These are phyloP conservation scores for Glareola pratincola DNA, from an alignment of 2,113 vertebrate genomes.

Conservation along the genomic window DNA sequence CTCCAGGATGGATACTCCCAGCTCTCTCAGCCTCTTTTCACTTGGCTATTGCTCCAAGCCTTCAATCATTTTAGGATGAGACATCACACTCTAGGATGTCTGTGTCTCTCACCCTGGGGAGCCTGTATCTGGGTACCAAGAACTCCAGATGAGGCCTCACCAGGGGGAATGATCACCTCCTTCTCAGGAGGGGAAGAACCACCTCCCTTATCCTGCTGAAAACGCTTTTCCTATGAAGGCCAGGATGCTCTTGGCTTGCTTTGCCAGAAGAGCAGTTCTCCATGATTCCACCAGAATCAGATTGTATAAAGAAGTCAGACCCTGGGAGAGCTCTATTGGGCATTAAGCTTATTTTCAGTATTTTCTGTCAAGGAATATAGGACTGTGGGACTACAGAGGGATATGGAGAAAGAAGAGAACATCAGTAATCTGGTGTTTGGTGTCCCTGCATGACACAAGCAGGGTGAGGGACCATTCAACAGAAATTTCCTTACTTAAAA, in stretches of 20 bases:
- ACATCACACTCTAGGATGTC: neutral
- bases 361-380: neutral
- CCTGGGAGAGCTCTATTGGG: neutral
- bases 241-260: neutral
- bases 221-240: neutral
- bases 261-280: neutral
- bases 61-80: neutral
- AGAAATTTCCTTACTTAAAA: neutral
- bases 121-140: neutral
- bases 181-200: fast-evolving
- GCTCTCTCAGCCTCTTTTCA: neutral
- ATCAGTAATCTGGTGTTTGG: neutral
- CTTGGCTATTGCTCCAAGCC: neutral
- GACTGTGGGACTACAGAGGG: neutral
- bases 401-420: neutral
- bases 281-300: neutral
- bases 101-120: neutral
- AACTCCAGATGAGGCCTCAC: neutral
- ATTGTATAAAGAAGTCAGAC: neutral
- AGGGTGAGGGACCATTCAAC: neutral
- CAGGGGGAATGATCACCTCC: fast-evolving
- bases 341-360: neutral
- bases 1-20: neutral
- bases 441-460: neutral
- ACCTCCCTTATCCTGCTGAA: neutral